Evolutionary conservation across 2,888 invertebrate species (phyloP).

Genomic region (Chrysopilus asiliformis): DNA sequence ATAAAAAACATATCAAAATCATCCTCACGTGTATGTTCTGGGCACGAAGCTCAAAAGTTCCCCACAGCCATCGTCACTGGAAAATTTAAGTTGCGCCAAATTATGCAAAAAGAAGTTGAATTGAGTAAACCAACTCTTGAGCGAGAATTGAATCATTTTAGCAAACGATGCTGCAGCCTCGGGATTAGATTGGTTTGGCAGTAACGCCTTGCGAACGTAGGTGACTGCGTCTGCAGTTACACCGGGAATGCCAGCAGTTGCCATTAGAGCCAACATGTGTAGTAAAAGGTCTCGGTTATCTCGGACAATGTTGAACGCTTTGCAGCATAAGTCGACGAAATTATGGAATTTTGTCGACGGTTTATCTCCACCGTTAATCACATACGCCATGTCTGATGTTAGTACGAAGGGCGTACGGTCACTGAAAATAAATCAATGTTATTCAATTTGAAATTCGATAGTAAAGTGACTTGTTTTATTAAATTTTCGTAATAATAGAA

Average conservation of each 20-base stretch:
- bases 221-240: slow-evolving; percentile 83
- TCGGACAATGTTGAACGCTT: slow-evolving; percentile 90
- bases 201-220: slow-evolving; percentile 80
- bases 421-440: slow-evolving; percentile 37
- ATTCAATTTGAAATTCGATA: too few species aligned
- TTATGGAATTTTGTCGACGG: slow-evolving; percentile 88
- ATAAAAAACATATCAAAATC: not conserved
- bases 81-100: slow-evolving; percentile 82
- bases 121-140: slow-evolving; percentile 88
- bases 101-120: slow-evolving; percentile 98
- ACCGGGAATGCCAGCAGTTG: slow-evolving; percentile 40
- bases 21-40: slow-evolving; percentile 75
- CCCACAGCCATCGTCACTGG: slow-evolving; percentile 70
- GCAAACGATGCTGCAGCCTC: slow-evolving; percentile 96
- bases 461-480: too few species aligned
- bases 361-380: slow-evolving; percentile 95
- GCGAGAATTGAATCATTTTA: slow-evolving; percentile 85
- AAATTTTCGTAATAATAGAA: too few species aligned
- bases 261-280: slow-evolving; percentile 71
- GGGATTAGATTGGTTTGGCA: slow-evolving; percentile 80
- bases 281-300: slow-evolving; percentile 81
- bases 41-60: slow-evolving; percentile 87
- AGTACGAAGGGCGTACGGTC: slow-evolving; percentile 96
- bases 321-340: slow-evolving; percentile 96
- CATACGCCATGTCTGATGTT: slow-evolving; percentile 98